phyloP scores from a whole-genome alignment of 2,797 vertebrate species.

The Acanthornis magna region DNA sequence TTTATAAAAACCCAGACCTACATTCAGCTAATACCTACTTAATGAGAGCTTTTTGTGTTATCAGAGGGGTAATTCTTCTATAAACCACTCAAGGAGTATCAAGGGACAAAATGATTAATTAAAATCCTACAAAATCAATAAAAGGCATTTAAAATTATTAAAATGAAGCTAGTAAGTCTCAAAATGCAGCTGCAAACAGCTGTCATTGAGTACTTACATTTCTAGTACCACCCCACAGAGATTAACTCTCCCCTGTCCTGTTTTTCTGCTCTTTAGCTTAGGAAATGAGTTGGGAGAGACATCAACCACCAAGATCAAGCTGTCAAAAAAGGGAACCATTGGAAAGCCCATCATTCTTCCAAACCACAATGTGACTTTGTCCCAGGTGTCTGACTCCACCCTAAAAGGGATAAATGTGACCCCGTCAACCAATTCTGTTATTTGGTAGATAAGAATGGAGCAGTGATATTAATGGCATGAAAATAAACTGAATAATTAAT shows the following conservation, averaged over 20 bases:
- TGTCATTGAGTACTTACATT: accelerated
- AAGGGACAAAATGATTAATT: neutral
- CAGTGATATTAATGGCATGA: neutral
- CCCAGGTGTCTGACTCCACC: neutral
- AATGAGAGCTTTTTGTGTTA: neutral
- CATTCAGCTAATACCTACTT: neutral
- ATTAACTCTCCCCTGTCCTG: neutral
- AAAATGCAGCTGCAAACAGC: neutral
- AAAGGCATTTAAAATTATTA: neutral
- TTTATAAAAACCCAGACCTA: neutral
- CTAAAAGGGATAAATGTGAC: accelerated
- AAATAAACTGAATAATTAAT: neutral
- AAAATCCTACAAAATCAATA: neutral
- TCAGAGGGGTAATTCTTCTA: neutral
- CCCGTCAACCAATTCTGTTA: neutral
- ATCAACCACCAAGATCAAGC: neutral
- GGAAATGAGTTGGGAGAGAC: neutral
- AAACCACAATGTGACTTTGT: accelerated
- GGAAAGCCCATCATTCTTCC: neutral
- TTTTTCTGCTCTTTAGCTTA: neutral
- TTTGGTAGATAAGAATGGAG: neutral
- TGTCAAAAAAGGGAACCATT: neutral
- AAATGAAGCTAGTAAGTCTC: neutral
- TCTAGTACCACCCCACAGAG: neutral
- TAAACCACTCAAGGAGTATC: neutral